phyloP scores from a whole-genome alignment of 2,888 invertebrate species.

The Drepana falcataria region DNA sequence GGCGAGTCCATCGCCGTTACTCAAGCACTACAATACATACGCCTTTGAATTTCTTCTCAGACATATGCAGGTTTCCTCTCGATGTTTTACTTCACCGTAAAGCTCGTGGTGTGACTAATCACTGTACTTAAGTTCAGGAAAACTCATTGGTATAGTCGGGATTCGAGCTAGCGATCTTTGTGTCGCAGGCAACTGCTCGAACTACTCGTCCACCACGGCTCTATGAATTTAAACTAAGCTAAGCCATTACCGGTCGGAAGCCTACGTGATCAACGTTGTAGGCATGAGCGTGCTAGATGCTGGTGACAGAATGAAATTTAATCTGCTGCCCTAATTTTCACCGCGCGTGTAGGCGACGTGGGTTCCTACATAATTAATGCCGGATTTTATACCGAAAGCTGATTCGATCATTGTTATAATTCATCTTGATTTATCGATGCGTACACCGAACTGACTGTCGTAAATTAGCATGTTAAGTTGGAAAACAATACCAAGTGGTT shows the following conservation, averaged over 20 bases:
- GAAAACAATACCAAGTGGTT: conserved; percentile 27
- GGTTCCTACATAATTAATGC: conserved; percentile 55
- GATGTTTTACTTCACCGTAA: too few relatives aligned
- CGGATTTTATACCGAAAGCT: conserved; percentile 51
- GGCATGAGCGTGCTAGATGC: conserved; percentile 5
- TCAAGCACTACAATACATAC: too few relatives aligned
- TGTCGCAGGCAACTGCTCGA: too few relatives aligned
- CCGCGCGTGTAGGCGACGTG: conserved; percentile 25
- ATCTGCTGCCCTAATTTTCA: conserved; percentile 32
- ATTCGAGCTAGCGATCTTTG: too few relatives aligned
- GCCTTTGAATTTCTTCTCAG: too few relatives aligned
- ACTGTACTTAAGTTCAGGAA: too few relatives aligned
- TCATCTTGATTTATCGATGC: conserved; percentile 69
- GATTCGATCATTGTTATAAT: conserved; percentile 65
- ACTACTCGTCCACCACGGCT: too few relatives aligned
- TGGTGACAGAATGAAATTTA: conserved; percentile 9
- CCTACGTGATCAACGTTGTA: neutral
- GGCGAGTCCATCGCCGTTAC: too few relatives aligned
- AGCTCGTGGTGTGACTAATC: too few relatives aligned
- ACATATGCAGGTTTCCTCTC: too few relatives aligned
- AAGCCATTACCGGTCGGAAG: neutral
- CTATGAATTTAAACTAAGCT: neutral
- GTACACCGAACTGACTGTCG: conserved; percentile 53
- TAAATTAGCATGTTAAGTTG: conserved; percentile 56
- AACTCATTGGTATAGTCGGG: too few relatives aligned